A percentile compares a stretch with the other conserved stretches of the same genome.
Evolutionary conservation across 2,113 vertebrate species (phyloP).

Genomic region (Plecturocebus donacophilus): DNA sequence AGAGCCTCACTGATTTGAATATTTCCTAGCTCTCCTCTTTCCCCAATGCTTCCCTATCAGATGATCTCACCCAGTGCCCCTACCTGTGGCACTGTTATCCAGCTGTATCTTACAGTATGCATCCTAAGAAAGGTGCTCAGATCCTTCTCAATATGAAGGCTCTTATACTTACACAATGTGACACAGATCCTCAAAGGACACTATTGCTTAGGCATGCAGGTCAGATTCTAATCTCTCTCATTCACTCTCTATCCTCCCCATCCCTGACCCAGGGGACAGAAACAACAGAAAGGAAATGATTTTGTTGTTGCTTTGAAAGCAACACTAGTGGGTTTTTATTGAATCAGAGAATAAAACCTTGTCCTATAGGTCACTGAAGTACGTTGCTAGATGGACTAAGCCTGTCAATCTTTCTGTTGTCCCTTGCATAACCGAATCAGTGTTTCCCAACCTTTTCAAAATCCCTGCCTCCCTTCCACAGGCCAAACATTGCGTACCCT

Average conservation of each 20-base stretch:
- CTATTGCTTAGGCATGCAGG: slow-evolving; percentile 52
- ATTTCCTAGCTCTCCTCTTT: neutral
- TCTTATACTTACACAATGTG: slow-evolving; percentile 59
- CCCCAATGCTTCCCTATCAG: neutral
- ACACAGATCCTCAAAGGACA: slow-evolving; percentile 63
- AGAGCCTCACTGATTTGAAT: neutral
- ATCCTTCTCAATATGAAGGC: neutral
- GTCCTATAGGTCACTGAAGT: slow-evolving; percentile 21
- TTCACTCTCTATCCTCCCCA: neutral
- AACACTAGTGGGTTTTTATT: neutral
- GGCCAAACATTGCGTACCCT: neutral
- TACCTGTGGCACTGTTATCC: slow-evolving; percentile 42
- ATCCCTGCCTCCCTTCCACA: neutral
- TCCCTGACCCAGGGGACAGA: slow-evolving; percentile 47
- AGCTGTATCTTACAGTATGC: neutral
- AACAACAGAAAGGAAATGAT: slow-evolving; percentile 11
- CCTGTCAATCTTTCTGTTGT: neutral
- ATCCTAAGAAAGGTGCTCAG: neutral
- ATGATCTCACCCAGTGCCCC: neutral
- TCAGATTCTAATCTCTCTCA: slow-evolving; percentile 44
- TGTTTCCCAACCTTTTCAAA: neutral
- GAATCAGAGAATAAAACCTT: slow-evolving; percentile 39
- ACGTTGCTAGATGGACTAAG: neutral
- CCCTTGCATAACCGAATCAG: neutral
- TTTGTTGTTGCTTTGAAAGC: slow-evolving; percentile 45